phyloP scores from a whole-genome alignment of 64 coral and sea anemone species.

The Orbicella faveolata region DNA sequence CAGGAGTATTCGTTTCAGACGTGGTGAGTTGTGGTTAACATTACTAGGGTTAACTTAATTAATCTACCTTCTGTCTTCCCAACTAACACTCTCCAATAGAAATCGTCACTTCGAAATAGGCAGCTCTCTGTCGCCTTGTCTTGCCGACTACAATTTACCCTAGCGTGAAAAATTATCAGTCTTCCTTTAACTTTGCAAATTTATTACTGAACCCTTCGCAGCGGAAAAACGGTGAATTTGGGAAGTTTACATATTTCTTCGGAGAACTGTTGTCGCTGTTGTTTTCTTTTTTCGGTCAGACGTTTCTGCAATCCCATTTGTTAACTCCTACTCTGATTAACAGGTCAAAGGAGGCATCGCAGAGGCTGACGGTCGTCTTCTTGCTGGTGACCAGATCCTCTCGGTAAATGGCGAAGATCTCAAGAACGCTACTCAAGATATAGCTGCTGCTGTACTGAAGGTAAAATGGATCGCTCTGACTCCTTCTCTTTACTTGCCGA shows the following conservation, averaged over 20 bases:
- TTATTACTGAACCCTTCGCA: too few species aligned
- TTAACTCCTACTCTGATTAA: background rate
- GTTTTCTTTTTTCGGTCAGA: background rate
- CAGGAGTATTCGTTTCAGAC: constrained; percentile 89
- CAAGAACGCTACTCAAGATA: constrained; percentile 78
- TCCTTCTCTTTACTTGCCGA: background rate
- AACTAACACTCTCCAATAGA: too few species aligned
- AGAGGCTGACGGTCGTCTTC: constrained; percentile 71
- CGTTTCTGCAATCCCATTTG: background rate
- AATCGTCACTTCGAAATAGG: too few species aligned
- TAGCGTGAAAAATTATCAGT: too few species aligned
- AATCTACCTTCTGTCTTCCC: too few species aligned
- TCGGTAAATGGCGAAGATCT: constrained; percentile 94
- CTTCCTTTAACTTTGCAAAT: too few species aligned
- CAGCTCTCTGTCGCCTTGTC: too few species aligned
- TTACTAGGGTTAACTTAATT: background rate
- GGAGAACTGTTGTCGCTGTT: too few species aligned
- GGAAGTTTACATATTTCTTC: too few species aligned
- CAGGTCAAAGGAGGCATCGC: constrained; percentile 88
- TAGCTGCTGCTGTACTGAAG: constrained; percentile 76
- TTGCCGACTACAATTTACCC: too few species aligned
- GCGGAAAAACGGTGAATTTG: too few species aligned
- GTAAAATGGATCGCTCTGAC: constrained; percentile 14
- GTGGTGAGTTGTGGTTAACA: constrained; percentile 59
- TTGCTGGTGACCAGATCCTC: constrained; percentile 89